These are phyloP conservation scores for Apteryx mantelli DNA, from an alignment of 2,113 vertebrate genomes.

Conservation along the genomic window DNA sequence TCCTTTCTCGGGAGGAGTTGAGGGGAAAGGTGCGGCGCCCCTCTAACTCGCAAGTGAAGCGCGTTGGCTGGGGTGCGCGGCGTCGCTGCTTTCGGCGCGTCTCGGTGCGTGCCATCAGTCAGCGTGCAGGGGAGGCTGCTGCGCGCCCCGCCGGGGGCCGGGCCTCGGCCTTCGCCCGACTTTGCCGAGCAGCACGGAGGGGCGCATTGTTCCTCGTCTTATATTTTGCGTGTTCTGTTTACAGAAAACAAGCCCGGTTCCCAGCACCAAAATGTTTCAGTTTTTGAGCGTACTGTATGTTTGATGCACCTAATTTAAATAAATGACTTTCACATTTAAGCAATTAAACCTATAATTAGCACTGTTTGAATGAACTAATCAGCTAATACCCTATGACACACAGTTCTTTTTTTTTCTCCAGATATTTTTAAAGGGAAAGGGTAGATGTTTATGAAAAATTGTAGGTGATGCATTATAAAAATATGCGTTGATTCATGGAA, in stretches of 20 bases:
- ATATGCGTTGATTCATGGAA: constrained; percentile 3
- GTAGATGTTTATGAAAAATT: constrained; percentile 33
- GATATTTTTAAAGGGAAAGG: constrained; percentile 52
- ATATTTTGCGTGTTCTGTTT: constrained; percentile 57
- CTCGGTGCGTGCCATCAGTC: constrained; percentile 72
- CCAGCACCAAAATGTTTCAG: constrained; percentile 42
- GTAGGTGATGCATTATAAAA: not conserved
- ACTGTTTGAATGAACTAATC: constrained; percentile 61
- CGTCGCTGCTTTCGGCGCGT: constrained; percentile 69
- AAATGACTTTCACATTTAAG: constrained; percentile 56
- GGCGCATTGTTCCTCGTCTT: constrained; percentile 58
- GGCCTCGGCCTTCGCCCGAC: not conserved
- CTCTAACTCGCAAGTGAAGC: constrained; percentile 76
- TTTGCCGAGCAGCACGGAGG: constrained; percentile 66
- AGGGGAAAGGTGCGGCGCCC: constrained; percentile 42
- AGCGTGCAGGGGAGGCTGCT: too few species aligned
- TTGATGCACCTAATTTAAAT: constrained; percentile 68
- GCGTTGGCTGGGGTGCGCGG: constrained; percentile 68
- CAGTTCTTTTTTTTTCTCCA: not conserved
- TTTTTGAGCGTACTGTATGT: constrained; percentile 51
- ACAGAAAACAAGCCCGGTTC: constrained; percentile 17
- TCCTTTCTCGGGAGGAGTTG: constrained; percentile 64
- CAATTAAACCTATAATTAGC: constrained; percentile 53
- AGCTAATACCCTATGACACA: constrained; percentile 51
- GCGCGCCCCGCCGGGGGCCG: not conserved